A percentile compares a stretch with the other conserved stretches of the same genome.
Conservation (phyloP, 2,888 invertebrate genomes). For the Endomychus coccineus region DNA sequence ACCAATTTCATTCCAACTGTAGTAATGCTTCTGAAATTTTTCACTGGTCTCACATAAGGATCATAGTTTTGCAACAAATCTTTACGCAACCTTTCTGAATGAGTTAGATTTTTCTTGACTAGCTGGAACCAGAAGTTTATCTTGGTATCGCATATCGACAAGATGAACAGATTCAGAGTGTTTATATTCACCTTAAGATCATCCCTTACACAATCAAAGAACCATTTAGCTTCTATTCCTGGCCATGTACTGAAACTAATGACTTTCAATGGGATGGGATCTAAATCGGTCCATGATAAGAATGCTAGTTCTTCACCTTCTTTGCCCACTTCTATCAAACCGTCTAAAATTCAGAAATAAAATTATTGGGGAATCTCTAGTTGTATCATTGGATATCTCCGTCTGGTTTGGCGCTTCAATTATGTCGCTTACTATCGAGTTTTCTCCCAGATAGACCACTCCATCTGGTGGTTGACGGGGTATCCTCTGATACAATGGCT, state of each 20-base stretch:
- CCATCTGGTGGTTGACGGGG: too few relatives aligned
- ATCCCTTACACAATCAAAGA: constrained; percentile 55
- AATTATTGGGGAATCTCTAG: too few relatives aligned
- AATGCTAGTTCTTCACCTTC: constrained; percentile 55
- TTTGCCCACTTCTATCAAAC: constrained; percentile 53
- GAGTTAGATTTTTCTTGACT: constrained; percentile 44
- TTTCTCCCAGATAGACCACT: too few relatives aligned
- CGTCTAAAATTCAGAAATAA: constrained; percentile 43
- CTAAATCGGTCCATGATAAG: constrained; percentile 52
- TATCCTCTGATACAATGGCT: too few relatives aligned
- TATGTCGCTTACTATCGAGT: too few relatives aligned
- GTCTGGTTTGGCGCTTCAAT: too few relatives aligned
- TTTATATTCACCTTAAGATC: constrained; percentile 24
- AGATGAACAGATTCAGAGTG: not conserved
- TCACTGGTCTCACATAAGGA: constrained; percentile 39
- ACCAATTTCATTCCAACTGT: constrained; percentile 29
- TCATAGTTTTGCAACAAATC: constrained; percentile 47
- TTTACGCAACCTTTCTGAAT: constrained; percentile 48
- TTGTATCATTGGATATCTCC: too few relatives aligned
- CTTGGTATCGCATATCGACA: not conserved
- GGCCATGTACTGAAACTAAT: constrained; percentile 65
- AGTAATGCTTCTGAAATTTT: constrained; percentile 27
- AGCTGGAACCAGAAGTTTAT: constrained; percentile 30
- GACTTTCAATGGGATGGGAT: constrained; percentile 54
- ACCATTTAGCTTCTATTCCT: constrained; percentile 58